A percentile compares a stretch with the other conserved stretches of the same genome.
phyloP scores from a whole-genome alignment of 2,797 vertebrate genomes.

The Melanotaenia trifasciata region DNA sequence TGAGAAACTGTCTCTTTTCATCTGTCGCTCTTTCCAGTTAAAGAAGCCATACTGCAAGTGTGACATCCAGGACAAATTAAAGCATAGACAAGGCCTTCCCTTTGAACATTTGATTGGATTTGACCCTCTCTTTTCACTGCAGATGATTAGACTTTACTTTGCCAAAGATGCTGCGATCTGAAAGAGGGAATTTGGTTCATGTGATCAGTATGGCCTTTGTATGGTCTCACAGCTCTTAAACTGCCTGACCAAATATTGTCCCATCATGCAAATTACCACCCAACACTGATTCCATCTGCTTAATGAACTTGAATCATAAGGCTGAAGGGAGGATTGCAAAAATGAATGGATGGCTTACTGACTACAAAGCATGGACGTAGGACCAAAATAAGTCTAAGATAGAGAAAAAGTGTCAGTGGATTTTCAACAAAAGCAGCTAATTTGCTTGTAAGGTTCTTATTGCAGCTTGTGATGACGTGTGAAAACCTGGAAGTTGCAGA shows the following conservation, averaged over 20 bases:
- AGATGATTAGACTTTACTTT: conserved; percentile 47
- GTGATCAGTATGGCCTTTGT: conserved; percentile 8
- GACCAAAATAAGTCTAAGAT: not conserved
- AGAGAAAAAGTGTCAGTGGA: not conserved
- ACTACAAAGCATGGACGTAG: not conserved
- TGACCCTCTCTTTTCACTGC: conserved; percentile 36
- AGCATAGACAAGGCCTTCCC: conserved; percentile 12
- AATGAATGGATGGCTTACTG: not conserved
- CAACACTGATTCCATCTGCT: conserved; percentile 14
- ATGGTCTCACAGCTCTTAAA: conserved; percentile 15
- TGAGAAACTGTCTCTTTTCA: conserved; percentile 25
- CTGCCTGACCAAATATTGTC: conserved; percentile 14
- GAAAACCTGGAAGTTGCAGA: conserved; percentile 15
- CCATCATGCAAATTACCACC: conserved; percentile 3
- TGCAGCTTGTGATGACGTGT: not conserved
- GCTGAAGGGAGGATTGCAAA: not conserved
- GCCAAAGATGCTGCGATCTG: conserved; percentile 11
- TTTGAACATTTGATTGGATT: conserved; percentile 43
- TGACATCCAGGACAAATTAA: conserved; percentile 45
- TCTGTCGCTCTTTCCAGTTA: conserved; percentile 13
- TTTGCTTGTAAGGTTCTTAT: not conserved
- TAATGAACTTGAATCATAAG: conserved; percentile 14
- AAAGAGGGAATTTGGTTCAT: conserved; percentile 27
- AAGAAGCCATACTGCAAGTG: not conserved
- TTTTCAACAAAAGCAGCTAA: conserved; percentile 6